Evolutionary conservation across 2,797 vertebrate genomes (phyloP).

Genomic region (Psittacula derbiana): DNA sequence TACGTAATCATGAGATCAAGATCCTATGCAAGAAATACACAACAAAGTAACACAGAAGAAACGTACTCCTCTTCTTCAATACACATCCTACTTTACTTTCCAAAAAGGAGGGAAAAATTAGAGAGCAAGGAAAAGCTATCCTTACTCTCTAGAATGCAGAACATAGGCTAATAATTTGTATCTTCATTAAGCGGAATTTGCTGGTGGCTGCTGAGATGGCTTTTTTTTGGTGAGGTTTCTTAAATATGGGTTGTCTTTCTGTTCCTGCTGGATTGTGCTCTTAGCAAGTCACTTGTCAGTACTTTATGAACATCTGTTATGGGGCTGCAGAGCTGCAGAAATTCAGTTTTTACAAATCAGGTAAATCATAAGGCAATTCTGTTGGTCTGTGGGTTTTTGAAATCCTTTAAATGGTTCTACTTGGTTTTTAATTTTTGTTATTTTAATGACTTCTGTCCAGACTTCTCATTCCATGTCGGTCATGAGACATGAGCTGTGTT

Average conservation of each 20-base stretch:
- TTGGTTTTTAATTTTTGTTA: background rate
- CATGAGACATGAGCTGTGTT: background rate
- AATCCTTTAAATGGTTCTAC: background rate
- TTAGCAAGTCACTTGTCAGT: background rate
- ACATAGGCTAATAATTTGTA: background rate
- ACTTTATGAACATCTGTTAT: background rate
- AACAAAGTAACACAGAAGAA: background rate
- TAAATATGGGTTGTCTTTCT: background rate
- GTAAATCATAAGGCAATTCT: background rate
- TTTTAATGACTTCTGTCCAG: background rate
- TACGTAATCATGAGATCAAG: background rate
- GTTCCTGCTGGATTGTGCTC: background rate
- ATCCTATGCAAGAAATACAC: background rate
- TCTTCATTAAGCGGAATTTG: background rate
- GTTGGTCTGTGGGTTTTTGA: background rate
- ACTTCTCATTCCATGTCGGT: background rate
- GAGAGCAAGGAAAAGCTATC: background rate
- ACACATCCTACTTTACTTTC: background rate
- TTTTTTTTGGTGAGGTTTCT: slow-evolving; percentile 3
- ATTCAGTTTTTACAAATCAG: background rate
- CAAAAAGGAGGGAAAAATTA: background rate
- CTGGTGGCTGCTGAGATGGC: background rate
- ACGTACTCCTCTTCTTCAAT: background rate
- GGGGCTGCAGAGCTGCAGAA: background rate
- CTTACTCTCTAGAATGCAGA: background rate